These are phyloP conservation scores for Drosophila pachea DNA, from an alignment of 1,140 invertebrate species.

Conservation along the genomic window DNA sequence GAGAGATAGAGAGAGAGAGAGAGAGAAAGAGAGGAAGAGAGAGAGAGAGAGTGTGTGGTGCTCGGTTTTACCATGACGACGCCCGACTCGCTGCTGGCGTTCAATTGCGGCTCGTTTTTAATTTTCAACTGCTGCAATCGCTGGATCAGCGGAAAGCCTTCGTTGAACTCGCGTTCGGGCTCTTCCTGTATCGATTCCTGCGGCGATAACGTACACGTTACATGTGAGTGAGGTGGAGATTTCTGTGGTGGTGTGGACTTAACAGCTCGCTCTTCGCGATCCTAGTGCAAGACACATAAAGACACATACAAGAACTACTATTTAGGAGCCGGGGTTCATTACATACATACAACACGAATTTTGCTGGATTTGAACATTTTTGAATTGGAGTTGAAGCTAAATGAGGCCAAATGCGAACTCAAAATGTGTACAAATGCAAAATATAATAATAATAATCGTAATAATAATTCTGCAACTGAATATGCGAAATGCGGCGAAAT, in stretches of 20 bases:
- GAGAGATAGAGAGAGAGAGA: slow-evolving; percentile 1
- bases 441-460: background rate
- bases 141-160: slow-evolving; percentile 88
- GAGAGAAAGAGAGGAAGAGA: slow-evolving; percentile 3
- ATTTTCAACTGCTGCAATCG: slow-evolving; percentile 88
- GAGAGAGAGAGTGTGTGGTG: slow-evolving; percentile 9
- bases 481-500: slow-evolving; percentile 1
- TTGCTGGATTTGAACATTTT: slow-evolving; percentile 21
- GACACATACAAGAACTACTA: slow-evolving; percentile 78
- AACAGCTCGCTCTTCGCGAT: slow-evolving; percentile 82
- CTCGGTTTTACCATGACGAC: slow-evolving; percentile 69
- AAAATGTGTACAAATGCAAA: slow-evolving; percentile 18
- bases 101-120: slow-evolving; percentile 85
- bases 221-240: slow-evolving; percentile 79
- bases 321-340: slow-evolving; percentile 76
- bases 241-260: slow-evolving; percentile 80
- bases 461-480: slow-evolving; percentile 1
- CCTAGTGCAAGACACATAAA: slow-evolving; percentile 79
- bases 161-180: slow-evolving; percentile 83
- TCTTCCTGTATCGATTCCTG: slow-evolving; percentile 79
- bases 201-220: slow-evolving; percentile 76
- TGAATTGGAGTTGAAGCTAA: slow-evolving; percentile 43
- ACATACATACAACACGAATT: slow-evolving; percentile 67
- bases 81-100: slow-evolving; percentile 52
- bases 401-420: slow-evolving; percentile 27